Evolutionary conservation across 2,113 vertebrate genomes (phyloP).

Genomic region (Tenebrosternarchus preto): DNA sequence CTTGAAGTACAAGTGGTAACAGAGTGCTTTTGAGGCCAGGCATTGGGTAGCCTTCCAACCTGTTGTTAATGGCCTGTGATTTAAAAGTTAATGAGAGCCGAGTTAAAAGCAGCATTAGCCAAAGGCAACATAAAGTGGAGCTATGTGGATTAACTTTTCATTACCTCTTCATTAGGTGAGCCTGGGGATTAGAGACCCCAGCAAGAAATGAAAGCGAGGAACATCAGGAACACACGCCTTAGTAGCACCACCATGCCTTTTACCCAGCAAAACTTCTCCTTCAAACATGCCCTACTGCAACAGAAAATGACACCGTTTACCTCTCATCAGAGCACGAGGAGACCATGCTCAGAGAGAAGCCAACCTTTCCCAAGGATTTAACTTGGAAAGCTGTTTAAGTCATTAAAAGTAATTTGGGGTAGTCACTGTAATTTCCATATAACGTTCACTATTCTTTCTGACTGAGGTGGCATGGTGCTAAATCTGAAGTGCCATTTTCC

Average conservation of each 20-base stretch:
- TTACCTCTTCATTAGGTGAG: constrained; percentile 76
- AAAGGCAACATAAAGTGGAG: constrained; percentile 73
- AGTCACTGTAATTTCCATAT: constrained; percentile 70
- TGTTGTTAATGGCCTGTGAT: constrained; percentile 75
- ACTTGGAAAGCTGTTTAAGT: constrained; percentile 75
- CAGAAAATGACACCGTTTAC: constrained; percentile 55
- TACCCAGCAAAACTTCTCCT: constrained; percentile 46
- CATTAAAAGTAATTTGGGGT: constrained; percentile 73
- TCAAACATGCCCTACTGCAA: constrained; percentile 28
- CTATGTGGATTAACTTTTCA: constrained; percentile 78
- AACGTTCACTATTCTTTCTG: constrained; percentile 72
- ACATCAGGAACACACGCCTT: constrained; percentile 62
- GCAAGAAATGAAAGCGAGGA: constrained; percentile 72
- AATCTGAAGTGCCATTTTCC: constrained; percentile 71
- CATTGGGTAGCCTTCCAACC: constrained; percentile 69
- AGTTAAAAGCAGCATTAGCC: constrained; percentile 79
- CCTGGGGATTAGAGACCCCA: constrained; percentile 72
- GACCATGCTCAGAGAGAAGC: constrained; percentile 39
- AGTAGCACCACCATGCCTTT: constrained; percentile 63
- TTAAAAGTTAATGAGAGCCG: constrained; percentile 79
- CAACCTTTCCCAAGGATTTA: constrained; percentile 63
- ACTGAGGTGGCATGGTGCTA: constrained; percentile 66
- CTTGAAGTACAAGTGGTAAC: constrained; percentile 60
- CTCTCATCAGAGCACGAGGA: constrained; percentile 68
- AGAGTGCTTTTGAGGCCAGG: constrained; percentile 60